A percentile compares a stretch with the other conserved stretches of the same genome.
Evolutionary conservation across 2,113 vertebrate genomes (phyloP).

Genomic region (Anhinga anhinga): DNA sequence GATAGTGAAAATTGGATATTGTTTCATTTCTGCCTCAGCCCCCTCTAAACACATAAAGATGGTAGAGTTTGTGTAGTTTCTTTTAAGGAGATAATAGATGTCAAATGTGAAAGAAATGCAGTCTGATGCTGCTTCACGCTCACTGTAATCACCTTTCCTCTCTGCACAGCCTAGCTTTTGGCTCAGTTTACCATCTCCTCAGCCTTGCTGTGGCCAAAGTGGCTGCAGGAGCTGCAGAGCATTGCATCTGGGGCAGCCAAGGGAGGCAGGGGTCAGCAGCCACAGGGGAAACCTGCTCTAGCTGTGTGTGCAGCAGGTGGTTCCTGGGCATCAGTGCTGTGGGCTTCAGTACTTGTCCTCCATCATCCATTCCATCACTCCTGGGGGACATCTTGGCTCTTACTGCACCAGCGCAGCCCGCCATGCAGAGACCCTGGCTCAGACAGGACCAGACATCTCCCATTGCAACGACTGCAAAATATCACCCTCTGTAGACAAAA

Average conservation of each 20-base stretch:
- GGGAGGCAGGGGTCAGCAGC: background rate
- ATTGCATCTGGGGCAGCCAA: fast-evolving
- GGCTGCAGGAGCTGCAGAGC: background rate
- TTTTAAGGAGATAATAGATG: background rate
- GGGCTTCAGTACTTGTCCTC: background rate
- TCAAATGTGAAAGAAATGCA: background rate
- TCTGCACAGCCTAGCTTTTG: background rate
- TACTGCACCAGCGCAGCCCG: background rate
- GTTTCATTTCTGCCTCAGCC: background rate
- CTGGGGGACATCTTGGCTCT: background rate
- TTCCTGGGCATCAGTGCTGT: background rate
- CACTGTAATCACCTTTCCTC: background rate
- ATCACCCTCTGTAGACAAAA: background rate
- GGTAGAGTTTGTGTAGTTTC: background rate
- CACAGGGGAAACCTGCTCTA: background rate
- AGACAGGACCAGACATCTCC: background rate
- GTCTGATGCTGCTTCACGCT: background rate
- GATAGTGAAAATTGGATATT: background rate
- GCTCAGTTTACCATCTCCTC: background rate
- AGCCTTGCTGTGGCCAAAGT: background rate
- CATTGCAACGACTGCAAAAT: fast-evolving
- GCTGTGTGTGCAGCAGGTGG: background rate
- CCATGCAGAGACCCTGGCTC: background rate
- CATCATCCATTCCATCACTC: fast-evolving
- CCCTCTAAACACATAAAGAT: background rate